These are phyloP conservation scores for Caerostris darwini DNA, from an alignment of 1,140 invertebrate species.

Conservation along the genomic window DNA sequence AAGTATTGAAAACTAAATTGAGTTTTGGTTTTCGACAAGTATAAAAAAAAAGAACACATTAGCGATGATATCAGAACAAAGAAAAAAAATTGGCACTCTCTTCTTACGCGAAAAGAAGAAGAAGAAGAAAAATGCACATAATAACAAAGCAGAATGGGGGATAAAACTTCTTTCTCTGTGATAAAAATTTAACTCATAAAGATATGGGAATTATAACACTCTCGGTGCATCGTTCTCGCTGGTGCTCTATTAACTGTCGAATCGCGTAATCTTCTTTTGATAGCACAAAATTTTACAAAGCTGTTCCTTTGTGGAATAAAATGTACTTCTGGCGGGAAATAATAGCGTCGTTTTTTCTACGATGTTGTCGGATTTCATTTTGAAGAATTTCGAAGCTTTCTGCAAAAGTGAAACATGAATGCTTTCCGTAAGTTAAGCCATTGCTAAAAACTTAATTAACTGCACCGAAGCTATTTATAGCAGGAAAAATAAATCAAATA, in stretches of 20 bases:
- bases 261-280: conserved; percentile 41
- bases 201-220: conserved; percentile 37
- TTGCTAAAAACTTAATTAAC: not conserved
- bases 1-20: conserved; percentile 67
- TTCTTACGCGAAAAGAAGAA: no score
- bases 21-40: conserved; percentile 45
- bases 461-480: not conserved
- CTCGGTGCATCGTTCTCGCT: not conserved
- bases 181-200: conserved; percentile 52
- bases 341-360: not conserved
- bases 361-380: not conserved
- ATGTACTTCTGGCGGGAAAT: not conserved
- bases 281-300: not conserved
- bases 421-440: not conserved
- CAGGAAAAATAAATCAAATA: not conserved
- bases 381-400: not conserved
- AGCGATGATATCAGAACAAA: conserved; percentile 56
- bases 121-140: not conserved
- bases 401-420: conserved; percentile 1
- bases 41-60: conserved; percentile 34
- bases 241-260: conserved; percentile 29
- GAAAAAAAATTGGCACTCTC: not conserved
- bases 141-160: not conserved
- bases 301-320: not conserved
- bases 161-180: conserved; percentile 14